Evolutionary conservation across 37 sponge, comb jelly and placozoan genomes (phyloP).

Genomic region (Chondrosia reniformis): DNA sequence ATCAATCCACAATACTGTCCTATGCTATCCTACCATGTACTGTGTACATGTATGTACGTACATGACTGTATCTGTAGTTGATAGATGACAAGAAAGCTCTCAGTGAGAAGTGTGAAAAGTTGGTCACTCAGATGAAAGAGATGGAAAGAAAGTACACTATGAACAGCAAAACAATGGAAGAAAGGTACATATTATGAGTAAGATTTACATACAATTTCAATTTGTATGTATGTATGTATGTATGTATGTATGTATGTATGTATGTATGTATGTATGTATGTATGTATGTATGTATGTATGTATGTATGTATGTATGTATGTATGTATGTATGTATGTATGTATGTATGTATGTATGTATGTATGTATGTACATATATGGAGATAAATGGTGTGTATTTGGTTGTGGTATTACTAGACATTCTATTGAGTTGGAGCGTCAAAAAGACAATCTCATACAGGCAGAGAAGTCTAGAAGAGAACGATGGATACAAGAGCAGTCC

Average conservation of each 20-base stretch:
- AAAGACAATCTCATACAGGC: constrained; percentile 71
- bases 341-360: background rate
- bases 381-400: too few relatives aligned
- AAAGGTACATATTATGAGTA: constrained; percentile 27
- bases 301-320: background rate
- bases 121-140: constrained; percentile 70
- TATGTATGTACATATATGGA: background rate
- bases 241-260: background rate
- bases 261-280: background rate
- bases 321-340: background rate
- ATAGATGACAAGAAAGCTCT: constrained; percentile 68
- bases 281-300: background rate
- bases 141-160: constrained; percentile 36
- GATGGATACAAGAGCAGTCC: constrained; percentile 80
- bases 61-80: background rate
- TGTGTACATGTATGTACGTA: background rate
- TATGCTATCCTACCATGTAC: too few relatives aligned
- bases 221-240: background rate
- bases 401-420: constrained; percentile 48
- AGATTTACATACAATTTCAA: background rate
- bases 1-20: too few relatives aligned
- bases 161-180: constrained; percentile 73
- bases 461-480: constrained; percentile 81
- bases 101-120: constrained; percentile 76
- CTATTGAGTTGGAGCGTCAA: constrained; percentile 63